A percentile compares a stretch with the other conserved stretches of the same genome.
phyloP scores from a whole-genome alignment of 2,797 vertebrate genomes.

The Malurus splendens region DNA sequence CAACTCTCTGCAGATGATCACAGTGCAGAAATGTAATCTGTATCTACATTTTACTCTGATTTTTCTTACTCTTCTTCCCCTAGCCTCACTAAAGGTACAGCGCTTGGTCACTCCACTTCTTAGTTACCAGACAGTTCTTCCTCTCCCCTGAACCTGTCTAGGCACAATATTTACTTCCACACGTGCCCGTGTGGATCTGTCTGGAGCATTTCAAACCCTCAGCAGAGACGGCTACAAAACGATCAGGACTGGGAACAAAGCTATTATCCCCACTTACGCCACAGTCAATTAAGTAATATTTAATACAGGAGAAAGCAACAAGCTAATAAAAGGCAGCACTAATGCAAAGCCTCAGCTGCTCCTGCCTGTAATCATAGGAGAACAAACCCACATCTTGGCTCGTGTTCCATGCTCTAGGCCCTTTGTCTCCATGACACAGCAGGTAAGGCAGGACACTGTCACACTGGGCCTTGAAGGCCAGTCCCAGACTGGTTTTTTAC shows the following conservation, averaged over 20 bases:
- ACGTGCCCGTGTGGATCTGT: accelerated
- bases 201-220: neutral
- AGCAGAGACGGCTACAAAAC: neutral
- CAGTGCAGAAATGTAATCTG: accelerated
- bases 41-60: neutral
- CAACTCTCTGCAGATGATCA: neutral
- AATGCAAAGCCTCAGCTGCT: conserved; percentile 24
- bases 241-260: neutral
- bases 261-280: neutral
- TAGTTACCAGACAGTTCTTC: neutral
- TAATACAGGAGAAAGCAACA: conserved; percentile 32
- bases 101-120: neutral
- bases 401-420: neutral
- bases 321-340: conserved; percentile 29
- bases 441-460: neutral
- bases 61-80: neutral
- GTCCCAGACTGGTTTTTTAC: neutral
- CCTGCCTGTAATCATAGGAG: neutral
- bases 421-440: neutral
- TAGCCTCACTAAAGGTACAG: no score
- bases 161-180: neutral
- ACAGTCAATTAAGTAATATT: conserved; percentile 40
- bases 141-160: neutral
- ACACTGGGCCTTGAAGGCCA: neutral
- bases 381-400: neutral